A percentile compares a stretch with the other conserved stretches of the same genome.
These are phyloP conservation scores for Barypeithes pellucidus DNA, from an alignment of 2,888 invertebrate species.

Conservation along the genomic window DNA sequence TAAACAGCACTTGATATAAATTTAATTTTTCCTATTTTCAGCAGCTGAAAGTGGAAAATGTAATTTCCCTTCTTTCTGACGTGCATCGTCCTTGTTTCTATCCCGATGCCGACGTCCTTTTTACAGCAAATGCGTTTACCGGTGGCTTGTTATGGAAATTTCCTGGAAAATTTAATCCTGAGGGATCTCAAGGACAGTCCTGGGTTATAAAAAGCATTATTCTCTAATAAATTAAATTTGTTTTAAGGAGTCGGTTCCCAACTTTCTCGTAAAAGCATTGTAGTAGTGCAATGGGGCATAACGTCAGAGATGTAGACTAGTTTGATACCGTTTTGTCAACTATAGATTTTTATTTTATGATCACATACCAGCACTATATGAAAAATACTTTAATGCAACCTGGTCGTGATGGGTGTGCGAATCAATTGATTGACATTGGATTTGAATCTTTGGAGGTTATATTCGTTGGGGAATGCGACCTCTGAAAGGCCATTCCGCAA, in stretches of 20 bases:
- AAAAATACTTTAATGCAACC: too few species aligned
- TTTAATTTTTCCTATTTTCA: constrained; percentile 40
- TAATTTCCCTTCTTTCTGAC: constrained; percentile 42
- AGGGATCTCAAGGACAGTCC: not conserved
- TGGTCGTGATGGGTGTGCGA: too few species aligned
- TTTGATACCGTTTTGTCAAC: too few species aligned
- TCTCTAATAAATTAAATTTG: not conserved
- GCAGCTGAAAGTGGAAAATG: constrained; percentile 29
- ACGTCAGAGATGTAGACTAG: too few species aligned
- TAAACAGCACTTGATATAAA: constrained; percentile 25
- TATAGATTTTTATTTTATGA: too few species aligned
- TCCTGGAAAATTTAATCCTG: constrained; percentile 21
- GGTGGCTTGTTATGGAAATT: constrained; percentile 41
- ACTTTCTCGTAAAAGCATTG: not conserved
- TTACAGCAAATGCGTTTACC: constrained; percentile 37
- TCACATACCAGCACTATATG: too few species aligned
- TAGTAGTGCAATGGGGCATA: too few species aligned
- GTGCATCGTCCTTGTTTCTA: constrained; percentile 34
- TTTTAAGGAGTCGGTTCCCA: not conserved
- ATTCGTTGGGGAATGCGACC: too few species aligned
- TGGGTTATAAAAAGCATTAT: not conserved
- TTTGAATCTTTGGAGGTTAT: too few species aligned
- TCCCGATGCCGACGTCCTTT: constrained; percentile 4
- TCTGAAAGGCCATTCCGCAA: too few species aligned
- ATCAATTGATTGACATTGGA: too few species aligned